Conservation (phyloP, 2,797 vertebrate genomes). For the Zalophus californianus region DNA sequence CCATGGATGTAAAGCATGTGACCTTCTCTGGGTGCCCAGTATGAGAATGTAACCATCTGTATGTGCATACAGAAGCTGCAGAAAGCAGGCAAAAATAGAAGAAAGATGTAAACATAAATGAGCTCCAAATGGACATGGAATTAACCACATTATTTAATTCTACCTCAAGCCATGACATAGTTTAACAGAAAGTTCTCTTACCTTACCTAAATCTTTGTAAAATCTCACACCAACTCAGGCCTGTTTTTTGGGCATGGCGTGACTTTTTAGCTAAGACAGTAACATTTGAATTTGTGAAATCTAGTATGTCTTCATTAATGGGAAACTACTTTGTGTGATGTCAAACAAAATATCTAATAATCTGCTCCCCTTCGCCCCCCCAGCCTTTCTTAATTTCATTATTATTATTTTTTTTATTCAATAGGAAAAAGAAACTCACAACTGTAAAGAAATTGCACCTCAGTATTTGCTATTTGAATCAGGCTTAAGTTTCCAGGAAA, state of each 20-base stretch:
- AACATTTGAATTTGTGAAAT: not conserved
- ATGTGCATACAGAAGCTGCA: not conserved
- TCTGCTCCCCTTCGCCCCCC: not conserved
- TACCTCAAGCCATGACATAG: not conserved
- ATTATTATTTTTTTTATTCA: not conserved
- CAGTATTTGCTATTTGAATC: constrained; percentile 70
- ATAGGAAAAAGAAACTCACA: constrained; percentile 30
- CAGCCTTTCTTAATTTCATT: constrained; percentile 52
- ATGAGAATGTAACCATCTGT: constrained; percentile 75
- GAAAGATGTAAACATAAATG: not conserved
- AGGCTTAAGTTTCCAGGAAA: constrained; percentile 58
- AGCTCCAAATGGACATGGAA: not conserved
- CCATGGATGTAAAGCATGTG: constrained; percentile 77
- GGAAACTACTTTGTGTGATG: not conserved
- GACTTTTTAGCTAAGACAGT: not conserved
- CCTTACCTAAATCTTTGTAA: not conserved
- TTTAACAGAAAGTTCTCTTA: not conserved
- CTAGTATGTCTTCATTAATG: not conserved
- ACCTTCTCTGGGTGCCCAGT: constrained; percentile 66
- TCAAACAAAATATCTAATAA: not conserved
- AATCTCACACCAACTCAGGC: not conserved
- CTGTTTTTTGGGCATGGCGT: not conserved
- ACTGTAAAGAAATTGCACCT: constrained; percentile 18
- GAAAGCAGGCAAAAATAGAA: not conserved
- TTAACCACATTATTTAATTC: not conserved